phyloP scores from a whole-genome alignment of 1,140 invertebrate species.

The Drosophila arizonae region DNA sequence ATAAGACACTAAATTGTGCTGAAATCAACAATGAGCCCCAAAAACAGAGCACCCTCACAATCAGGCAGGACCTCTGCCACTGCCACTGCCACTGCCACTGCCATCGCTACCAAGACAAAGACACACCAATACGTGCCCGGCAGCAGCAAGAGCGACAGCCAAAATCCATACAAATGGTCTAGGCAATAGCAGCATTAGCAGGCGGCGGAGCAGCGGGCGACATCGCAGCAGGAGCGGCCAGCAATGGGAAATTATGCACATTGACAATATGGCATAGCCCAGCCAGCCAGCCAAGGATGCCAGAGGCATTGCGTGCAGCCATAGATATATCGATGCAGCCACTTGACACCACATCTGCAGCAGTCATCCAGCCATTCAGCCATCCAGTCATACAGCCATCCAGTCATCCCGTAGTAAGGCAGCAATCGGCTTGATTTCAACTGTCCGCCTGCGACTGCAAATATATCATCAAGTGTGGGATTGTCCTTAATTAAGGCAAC shows the following conservation, averaged over 20 bases:
- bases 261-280: conserved; percentile 53
- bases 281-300: conserved; percentile 45
- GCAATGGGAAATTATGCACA: conserved; percentile 72
- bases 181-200: conserved; percentile 16
- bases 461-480: conserved; percentile 28
- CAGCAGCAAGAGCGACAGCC: conserved; percentile 29
- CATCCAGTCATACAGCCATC: neutral
- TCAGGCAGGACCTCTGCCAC: conserved; percentile 21
- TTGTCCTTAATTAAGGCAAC: conserved; percentile 14
- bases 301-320: conserved; percentile 27
- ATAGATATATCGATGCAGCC: conserved; percentile 58
- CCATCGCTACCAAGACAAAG: conserved; percentile 58
- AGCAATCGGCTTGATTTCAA: conserved; percentile 10
- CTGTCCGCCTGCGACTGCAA: conserved; percentile 11
- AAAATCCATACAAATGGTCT: conserved; percentile 76
- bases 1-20: conserved; percentile 80
- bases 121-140: conserved; percentile 61
- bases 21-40: conserved; percentile 78
- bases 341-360: conserved; percentile 49
- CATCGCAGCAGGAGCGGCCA: conserved; percentile 9
- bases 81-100: neutral
- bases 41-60: conserved; percentile 66
- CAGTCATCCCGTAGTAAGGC: neutral
- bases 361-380: neutral
- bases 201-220: neutral